Evolutionary conservation across 2,797 vertebrate species (phyloP), one percentile per base, ranked within the genome.

Genomic region (Enteromius trimaculatus): DNA sequence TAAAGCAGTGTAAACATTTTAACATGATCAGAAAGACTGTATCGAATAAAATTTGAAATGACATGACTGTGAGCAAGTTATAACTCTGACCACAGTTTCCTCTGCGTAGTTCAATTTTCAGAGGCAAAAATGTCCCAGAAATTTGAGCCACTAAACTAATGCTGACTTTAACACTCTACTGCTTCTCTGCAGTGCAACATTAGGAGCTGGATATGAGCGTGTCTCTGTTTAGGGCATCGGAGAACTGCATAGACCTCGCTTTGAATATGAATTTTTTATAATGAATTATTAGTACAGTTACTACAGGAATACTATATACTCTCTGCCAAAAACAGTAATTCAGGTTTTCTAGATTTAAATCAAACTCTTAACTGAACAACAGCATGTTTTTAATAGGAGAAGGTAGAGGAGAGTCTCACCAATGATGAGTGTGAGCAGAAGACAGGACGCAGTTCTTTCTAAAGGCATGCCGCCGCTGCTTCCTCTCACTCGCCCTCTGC

Each of bases 361-460:
- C 23, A 26, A 60, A 60, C 26, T 26, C n/a, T 6, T 14, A 60
- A 60, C 55, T 58, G 55, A 58, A 60, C 10, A 60, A 49, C 19
- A 60, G 42, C 4, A 82, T 76, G 16, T 77, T 82, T 14, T 65
- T 3, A 26, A 39, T 65, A 29, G 16, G 1, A 21, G 29, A 69
- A 62, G 69, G 14, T 34, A 23, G 58, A 39, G 9, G 39, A 71
- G 39, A 1, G 26, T 29, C 86, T 93, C 94, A 95, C 94, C 93
- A 64, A 94, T 87, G 83, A 94, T 86, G 60, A 94, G 8, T 14
- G 90, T 87, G 83, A 93, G 34, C 69, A 94, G 86, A 87, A 95
- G 84, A 81, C 85, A 60, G 49, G 87, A 39, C 21, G 44, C 29
- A 19, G 85, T 82, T 83, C 68, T 53, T 60, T 87, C 80, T 10